A percentile compares a stretch with the other conserved stretches of the same genome.
Evolutionary conservation across 2,888 invertebrate species (phyloP).

Genomic region (Rhamnusium bicolor): DNA sequence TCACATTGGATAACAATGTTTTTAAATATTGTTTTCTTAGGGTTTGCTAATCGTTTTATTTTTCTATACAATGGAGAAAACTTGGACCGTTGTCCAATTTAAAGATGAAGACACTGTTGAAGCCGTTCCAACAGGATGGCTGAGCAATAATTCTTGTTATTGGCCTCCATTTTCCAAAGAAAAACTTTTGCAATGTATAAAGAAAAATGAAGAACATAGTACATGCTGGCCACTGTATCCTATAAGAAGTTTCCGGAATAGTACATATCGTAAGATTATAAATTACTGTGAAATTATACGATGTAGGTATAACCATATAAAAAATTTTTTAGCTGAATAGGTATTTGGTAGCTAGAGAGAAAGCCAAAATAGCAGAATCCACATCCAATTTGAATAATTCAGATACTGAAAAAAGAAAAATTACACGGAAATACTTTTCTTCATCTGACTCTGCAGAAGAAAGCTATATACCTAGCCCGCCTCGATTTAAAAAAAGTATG

Average conservation of each 20-base stretch:
- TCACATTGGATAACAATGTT: too few species aligned
- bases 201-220: neutral
- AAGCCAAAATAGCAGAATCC: neutral
- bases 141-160: neutral
- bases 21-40: too few species aligned
- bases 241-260: neutral
- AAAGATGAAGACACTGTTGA: neutral
- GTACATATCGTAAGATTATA: neutral
- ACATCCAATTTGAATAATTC: neutral
- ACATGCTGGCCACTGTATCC: neutral
- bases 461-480: neutral
- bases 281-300: too few species aligned
- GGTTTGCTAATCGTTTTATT: neutral
- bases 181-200: neutral
- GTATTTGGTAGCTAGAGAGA: neutral
- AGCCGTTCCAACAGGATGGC: neutral
- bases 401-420: neutral
- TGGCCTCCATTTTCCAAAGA: neutral
- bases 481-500: too few species aligned
- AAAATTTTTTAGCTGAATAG: neutral
- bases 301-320: too few species aligned
- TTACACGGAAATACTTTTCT: neutral
- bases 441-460: neutral
- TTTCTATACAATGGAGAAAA: neutral
- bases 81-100: neutral